Evolutionary conservation across 92 coral and sea anemone genomes (phyloP).

Genomic region (Zoanthus sociatus): DNA sequence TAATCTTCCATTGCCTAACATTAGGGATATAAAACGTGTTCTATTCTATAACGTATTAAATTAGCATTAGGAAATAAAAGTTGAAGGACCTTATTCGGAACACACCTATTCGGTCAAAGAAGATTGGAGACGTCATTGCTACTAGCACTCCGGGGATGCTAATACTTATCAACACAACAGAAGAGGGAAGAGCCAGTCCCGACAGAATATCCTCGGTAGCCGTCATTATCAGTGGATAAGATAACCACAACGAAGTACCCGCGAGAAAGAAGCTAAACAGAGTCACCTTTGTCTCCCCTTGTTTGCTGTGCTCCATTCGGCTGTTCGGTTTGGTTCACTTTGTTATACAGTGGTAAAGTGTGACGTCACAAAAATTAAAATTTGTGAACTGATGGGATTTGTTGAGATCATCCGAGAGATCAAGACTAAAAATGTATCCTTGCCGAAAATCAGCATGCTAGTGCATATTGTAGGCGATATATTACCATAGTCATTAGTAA

Average conservation of each 20-base stretch:
- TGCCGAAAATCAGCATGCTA: too few relatives aligned
- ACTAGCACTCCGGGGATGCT: not conserved
- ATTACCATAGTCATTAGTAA: too few relatives aligned
- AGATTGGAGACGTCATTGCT: constrained; percentile 17
- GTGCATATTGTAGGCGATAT: too few relatives aligned
- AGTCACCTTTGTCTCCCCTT: not conserved
- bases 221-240: constrained; percentile 2
- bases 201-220: constrained; percentile 9
- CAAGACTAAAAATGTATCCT: too few relatives aligned
- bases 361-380: too few relatives aligned
- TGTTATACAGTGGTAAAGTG: too few relatives aligned
- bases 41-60: too few relatives aligned
- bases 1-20: not conserved
- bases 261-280: not conserved
- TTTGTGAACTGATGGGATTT: too few relatives aligned
- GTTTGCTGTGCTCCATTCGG: too few relatives aligned
- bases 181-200: constrained; percentile 11
- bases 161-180: constrained; percentile 5
- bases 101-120: constrained; percentile 27
- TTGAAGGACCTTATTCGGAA: not conserved
- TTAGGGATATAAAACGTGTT: not conserved
- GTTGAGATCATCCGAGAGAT: too few relatives aligned
- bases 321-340: too few relatives aligned
- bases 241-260: not conserved
- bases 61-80: not conserved